A percentile compares a stretch with the other conserved stretches of the same genome.
Evolutionary conservation across 2,888 invertebrate species (phyloP).

Genomic region (Diloba caeruleocephala): DNA sequence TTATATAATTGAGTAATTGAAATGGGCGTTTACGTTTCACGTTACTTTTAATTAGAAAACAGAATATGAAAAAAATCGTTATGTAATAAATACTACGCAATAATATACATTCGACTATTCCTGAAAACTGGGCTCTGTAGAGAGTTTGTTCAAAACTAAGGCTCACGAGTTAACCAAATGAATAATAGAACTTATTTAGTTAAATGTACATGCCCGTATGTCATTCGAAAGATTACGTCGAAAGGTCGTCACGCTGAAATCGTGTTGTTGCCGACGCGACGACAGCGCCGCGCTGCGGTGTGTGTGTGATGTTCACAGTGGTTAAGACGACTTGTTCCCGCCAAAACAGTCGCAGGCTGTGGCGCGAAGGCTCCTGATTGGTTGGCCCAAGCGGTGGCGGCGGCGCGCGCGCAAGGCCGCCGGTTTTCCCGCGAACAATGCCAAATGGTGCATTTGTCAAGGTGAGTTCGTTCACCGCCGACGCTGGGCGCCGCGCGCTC

Average conservation of each 20-base stretch:
- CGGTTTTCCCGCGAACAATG: slow-evolving; percentile 89
- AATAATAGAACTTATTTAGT: slow-evolving; percentile 48
- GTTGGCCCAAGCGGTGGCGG: slow-evolving; percentile 70
- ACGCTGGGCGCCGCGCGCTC: slow-evolving; percentile 76
- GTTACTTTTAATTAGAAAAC: slow-evolving; percentile 32
- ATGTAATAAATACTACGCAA: background rate
- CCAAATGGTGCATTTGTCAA: slow-evolving; percentile 90
- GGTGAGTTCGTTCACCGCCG: slow-evolving; percentile 89
- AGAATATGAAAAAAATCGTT: background rate
- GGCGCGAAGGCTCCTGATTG: slow-evolving; percentile 86
- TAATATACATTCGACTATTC: background rate
- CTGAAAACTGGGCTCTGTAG: background rate
- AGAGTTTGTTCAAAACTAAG: slow-evolving; percentile 6
- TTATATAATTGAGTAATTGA: slow-evolving; percentile 61
- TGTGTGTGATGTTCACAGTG: slow-evolving; percentile 59
- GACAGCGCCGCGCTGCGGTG: slow-evolving; percentile 66
- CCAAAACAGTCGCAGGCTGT: slow-evolving; percentile 87
- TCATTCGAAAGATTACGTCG: slow-evolving; percentile 72
- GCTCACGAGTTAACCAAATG: slow-evolving; percentile 18
- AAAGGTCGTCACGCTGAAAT: slow-evolving; percentile 75
- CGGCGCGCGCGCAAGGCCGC: slow-evolving; percentile 87
- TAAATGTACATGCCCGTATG: slow-evolving; percentile 64
- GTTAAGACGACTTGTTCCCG: slow-evolving; percentile 71
- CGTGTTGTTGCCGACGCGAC: slow-evolving; percentile 65
- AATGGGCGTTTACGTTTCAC: slow-evolving; percentile 50